phyloP scores from a whole-genome alignment of 2,797 vertebrate species.

The Clarias pachynema region DNA sequence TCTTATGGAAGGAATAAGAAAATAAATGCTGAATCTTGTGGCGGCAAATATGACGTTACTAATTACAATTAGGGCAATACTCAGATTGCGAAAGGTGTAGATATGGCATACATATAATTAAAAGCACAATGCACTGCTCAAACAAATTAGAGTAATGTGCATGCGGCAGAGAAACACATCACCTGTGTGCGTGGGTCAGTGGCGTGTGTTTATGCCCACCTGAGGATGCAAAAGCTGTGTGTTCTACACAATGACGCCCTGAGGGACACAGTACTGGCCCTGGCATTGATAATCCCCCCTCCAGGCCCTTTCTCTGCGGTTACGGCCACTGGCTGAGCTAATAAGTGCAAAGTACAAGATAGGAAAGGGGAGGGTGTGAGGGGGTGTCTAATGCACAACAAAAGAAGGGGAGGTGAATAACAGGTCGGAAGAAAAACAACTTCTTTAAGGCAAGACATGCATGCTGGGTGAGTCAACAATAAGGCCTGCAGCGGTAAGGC shows the following conservation, averaged over 20 bases:
- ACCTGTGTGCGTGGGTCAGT: conserved; percentile 65
- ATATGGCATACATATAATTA: conserved; percentile 38
- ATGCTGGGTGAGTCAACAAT: conserved; percentile 72
- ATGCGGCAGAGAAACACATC: conserved; percentile 47
- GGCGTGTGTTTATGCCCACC: conserved; percentile 59
- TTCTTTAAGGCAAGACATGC: conserved; percentile 54
- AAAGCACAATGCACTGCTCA: conserved; percentile 28
- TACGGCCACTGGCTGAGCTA: conserved; percentile 72
- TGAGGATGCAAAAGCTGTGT: conserved; percentile 65
- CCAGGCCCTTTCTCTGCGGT: conserved; percentile 60
- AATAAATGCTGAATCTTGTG: neutral
- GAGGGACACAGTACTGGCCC: conserved; percentile 65
- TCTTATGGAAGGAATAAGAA: neutral
- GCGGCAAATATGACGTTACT: conserved; percentile 2
- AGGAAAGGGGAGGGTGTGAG: conserved; percentile 20
- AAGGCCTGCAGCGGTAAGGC: conserved; percentile 58
- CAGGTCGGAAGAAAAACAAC: conserved; percentile 58
- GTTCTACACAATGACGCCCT: conserved; percentile 67
- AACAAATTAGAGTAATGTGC: conserved; percentile 43
- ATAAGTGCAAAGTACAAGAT: conserved; percentile 63
- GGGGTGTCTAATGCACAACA: conserved; percentile 62
- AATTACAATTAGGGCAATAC: conserved; percentile 25
- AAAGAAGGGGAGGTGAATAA: conserved; percentile 57
- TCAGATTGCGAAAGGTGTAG: conserved; percentile 6
- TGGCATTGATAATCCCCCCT: conserved; percentile 66